These are phyloP conservation scores for Heliothis subflexa DNA, from an alignment of 1,140 invertebrate species.

Conservation along the genomic window DNA sequence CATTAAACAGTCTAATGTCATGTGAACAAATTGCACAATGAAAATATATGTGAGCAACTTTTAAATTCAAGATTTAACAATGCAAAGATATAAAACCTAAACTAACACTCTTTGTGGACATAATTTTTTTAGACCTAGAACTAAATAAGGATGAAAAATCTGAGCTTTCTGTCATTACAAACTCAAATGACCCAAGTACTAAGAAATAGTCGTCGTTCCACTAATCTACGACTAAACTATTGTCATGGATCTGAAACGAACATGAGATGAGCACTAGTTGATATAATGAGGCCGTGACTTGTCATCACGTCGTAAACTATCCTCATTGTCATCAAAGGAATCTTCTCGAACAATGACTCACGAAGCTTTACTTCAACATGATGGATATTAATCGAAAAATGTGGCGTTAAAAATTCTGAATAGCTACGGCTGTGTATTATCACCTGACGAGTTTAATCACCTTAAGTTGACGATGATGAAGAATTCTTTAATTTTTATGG, in stretches of 20 bases:
- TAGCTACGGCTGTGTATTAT: too few relatives aligned
- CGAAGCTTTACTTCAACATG: not conserved
- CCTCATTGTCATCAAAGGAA: constrained; percentile 18
- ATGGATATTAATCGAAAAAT: not conserved
- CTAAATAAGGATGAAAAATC: too few relatives aligned
- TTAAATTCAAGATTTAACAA: not conserved
- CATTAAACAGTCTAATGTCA: not conserved
- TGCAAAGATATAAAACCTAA: not conserved
- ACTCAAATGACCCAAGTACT: too few relatives aligned
- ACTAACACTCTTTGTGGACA: too few relatives aligned
- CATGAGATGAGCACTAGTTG: constrained; percentile 4
- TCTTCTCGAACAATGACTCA: constrained; percentile 27
- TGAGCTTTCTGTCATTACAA: too few relatives aligned
- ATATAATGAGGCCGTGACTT: constrained; percentile 25
- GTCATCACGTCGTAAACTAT: constrained; percentile 21
- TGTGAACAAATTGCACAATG: not conserved
- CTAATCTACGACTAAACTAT: not conserved
- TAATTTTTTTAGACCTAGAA: too few relatives aligned
- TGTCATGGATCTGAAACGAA: not conserved
- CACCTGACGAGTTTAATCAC: too few relatives aligned
- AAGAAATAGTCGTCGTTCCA: too few relatives aligned
- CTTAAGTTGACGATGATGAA: too few relatives aligned
- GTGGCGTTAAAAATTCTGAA: too few relatives aligned
- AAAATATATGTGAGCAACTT: not conserved
- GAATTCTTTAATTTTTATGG: too few relatives aligned